Evolutionary conservation across 2,797 vertebrate genomes (phyloP).

Genomic region (Cossypha polioptera): DNA sequence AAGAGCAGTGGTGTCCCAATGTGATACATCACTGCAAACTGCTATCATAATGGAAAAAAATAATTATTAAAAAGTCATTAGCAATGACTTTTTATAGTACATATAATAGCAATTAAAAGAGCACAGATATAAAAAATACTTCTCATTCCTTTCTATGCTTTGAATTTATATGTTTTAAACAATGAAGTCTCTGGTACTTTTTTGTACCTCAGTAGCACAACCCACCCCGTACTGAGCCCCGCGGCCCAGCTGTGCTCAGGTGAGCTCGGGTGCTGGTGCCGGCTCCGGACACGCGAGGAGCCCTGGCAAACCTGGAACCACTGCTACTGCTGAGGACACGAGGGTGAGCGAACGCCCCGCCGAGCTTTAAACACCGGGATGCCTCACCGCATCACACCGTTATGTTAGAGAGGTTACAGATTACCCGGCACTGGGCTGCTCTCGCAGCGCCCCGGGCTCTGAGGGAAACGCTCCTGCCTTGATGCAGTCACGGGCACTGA

Average conservation of each 20-base stretch:
- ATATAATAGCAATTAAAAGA: background rate
- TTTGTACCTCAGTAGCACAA: background rate
- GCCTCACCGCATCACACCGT: rapidly evolving
- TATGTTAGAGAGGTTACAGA: background rate
- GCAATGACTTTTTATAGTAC: background rate
- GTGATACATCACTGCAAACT: background rate
- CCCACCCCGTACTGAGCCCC: rapidly evolving
- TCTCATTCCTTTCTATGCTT: background rate
- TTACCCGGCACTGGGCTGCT: rapidly evolving
- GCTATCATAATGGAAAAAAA: background rate
- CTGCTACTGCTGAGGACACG: background rate
- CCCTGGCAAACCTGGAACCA: background rate
- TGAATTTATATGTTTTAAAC: background rate
- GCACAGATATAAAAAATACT: background rate
- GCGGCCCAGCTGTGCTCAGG: background rate
- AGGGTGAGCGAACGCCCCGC: background rate
- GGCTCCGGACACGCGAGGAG: background rate
- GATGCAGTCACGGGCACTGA: background rate
- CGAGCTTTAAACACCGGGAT: rapidly evolving
- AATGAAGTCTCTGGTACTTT: background rate
- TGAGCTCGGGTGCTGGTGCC: background rate
- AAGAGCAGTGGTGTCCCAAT: background rate
- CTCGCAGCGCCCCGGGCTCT: background rate
- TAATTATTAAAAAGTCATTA: background rate
- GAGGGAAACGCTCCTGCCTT: background rate